phyloP scores from a whole-genome alignment of 1,140 invertebrate species.

The Trachelipus rathkii region DNA sequence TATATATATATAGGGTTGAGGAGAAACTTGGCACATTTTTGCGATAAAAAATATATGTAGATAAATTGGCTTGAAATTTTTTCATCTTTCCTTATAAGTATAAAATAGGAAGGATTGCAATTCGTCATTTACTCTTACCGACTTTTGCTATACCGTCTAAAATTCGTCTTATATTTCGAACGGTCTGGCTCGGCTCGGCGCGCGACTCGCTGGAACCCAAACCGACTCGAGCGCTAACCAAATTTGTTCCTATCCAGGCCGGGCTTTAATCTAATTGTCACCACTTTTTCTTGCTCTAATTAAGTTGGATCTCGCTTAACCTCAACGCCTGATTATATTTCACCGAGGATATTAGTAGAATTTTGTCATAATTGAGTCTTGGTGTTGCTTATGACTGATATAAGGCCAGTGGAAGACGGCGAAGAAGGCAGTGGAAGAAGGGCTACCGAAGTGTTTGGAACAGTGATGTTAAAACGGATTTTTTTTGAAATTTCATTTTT shows the following conservation, averaged over 20 bases:
- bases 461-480: background rate
- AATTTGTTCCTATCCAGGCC: conserved; percentile 40
- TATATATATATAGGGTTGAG: too few species aligned
- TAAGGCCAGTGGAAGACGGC: conserved; percentile 40
- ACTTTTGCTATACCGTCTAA: background rate
- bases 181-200: too few species aligned
- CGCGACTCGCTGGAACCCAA: background rate
- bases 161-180: background rate
- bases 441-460: conserved; percentile 31
- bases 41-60: too few species aligned
- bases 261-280: conserved; percentile 42
- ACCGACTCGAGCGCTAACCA: conserved; percentile 37
- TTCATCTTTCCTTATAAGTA: too few species aligned
- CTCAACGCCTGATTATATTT: conserved; percentile 46
- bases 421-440: conserved; percentile 32
- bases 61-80: too few species aligned
- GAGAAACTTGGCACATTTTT: too few species aligned
- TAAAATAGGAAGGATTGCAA: too few species aligned
- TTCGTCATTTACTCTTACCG: too few species aligned
- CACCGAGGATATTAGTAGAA: conserved; percentile 45
- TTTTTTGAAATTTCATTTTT: too few species aligned
- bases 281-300: conserved; percentile 44
- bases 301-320: conserved; percentile 46
- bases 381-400: conserved; percentile 44
- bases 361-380: conserved; percentile 46